A percentile compares a stretch with the other conserved stretches of the same genome.
These are phyloP conservation scores for Synanthedon vespiformis DNA, from an alignment of 2,888 invertebrate species.

Conservation along the genomic window DNA sequence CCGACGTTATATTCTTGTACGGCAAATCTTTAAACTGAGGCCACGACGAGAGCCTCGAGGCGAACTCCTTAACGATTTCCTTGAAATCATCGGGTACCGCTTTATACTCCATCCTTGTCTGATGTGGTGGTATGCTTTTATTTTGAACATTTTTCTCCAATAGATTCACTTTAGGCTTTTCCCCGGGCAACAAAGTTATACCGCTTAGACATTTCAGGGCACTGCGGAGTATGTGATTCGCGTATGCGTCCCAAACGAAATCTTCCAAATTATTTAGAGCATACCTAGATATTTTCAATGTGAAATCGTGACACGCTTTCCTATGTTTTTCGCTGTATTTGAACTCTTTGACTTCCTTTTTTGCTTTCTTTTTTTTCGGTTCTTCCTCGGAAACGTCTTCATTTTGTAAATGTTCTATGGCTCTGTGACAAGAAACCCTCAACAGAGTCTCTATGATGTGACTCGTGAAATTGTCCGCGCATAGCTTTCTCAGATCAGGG, in stretches of 20 bases:
- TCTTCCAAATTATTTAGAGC: slow-evolving; percentile 87
- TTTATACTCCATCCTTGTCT: slow-evolving; percentile 50
- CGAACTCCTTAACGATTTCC: slow-evolving; percentile 74
- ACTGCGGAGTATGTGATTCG: slow-evolving; percentile 81
- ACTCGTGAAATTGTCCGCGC: slow-evolving; percentile 82
- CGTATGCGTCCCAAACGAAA: slow-evolving; percentile 82
- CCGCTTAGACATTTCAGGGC: slow-evolving; percentile 79
- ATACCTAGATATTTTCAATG: slow-evolving; percentile 79
- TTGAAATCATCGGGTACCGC: slow-evolving; percentile 71
- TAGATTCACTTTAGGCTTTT: slow-evolving; percentile 52
- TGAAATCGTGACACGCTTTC: slow-evolving; percentile 73
- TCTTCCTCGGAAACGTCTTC: slow-evolving; percentile 15
- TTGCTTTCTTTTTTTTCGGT: slow-evolving; percentile 28
- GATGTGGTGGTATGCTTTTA: slow-evolving; percentile 47
- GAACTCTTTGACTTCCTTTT: slow-evolving; percentile 25
- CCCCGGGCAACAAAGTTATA: slow-evolving; percentile 63
- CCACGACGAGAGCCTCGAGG: slow-evolving; percentile 75
- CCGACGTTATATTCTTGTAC: slow-evolving; percentile 77
- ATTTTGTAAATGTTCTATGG: slow-evolving; percentile 43
- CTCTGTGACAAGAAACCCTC: slow-evolving; percentile 64
- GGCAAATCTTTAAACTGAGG: slow-evolving; percentile 83
- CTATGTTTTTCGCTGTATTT: slow-evolving; percentile 58
- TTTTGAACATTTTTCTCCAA: slow-evolving; percentile 32
- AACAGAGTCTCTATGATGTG: slow-evolving; percentile 82
- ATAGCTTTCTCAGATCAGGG: slow-evolving; percentile 76